Conservation (phyloP, 1,140 invertebrate genomes). For the Halesus radiatus region DNA sequence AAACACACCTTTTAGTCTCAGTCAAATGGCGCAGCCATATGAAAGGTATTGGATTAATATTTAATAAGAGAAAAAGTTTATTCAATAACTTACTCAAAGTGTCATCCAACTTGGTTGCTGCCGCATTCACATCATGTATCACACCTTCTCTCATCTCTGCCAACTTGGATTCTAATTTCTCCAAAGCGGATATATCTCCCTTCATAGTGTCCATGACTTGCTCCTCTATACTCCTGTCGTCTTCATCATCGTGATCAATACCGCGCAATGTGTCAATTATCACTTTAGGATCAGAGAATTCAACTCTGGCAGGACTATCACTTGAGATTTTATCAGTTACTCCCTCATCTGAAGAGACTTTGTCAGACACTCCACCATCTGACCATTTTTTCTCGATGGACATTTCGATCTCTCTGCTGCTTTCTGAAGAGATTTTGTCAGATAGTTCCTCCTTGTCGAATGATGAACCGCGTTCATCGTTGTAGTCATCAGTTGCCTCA, state of each 20-base stretch:
- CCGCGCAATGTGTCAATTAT: slow-evolving; percentile 47
- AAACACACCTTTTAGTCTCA: background rate
- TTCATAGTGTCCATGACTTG: slow-evolving; percentile 26
- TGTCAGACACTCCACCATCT: slow-evolving; percentile 68
- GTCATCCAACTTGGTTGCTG: slow-evolving; percentile 46
- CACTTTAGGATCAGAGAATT: slow-evolving; percentile 46
- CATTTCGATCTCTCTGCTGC: slow-evolving; percentile 69
- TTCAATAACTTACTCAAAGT: slow-evolving; percentile 41
- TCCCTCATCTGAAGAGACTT: slow-evolving; percentile 69
- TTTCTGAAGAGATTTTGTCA: slow-evolving; percentile 71
- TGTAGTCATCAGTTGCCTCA: slow-evolving; percentile 65
- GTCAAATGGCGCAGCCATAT: background rate
- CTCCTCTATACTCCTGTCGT: slow-evolving; percentile 21
- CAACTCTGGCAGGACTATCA: slow-evolving; percentile 49
- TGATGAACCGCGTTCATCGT: slow-evolving; percentile 61
- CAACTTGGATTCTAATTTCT: slow-evolving; percentile 45
- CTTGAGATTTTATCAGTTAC: slow-evolving; percentile 69
- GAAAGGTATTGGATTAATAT: too few relatives aligned
- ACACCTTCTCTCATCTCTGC: slow-evolving; percentile 34
- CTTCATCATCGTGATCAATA: slow-evolving; percentile 45
- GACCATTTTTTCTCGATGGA: slow-evolving; percentile 67
- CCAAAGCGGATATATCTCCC: slow-evolving; percentile 21
- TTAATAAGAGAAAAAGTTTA: too few relatives aligned
- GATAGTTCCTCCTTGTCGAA: slow-evolving; percentile 67
- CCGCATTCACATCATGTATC: slow-evolving; percentile 4